A percentile compares a stretch with the other conserved stretches of the same genome.
Conservation (phyloP, 2,113 vertebrate genomes). For the Indicator maculatus region DNA sequence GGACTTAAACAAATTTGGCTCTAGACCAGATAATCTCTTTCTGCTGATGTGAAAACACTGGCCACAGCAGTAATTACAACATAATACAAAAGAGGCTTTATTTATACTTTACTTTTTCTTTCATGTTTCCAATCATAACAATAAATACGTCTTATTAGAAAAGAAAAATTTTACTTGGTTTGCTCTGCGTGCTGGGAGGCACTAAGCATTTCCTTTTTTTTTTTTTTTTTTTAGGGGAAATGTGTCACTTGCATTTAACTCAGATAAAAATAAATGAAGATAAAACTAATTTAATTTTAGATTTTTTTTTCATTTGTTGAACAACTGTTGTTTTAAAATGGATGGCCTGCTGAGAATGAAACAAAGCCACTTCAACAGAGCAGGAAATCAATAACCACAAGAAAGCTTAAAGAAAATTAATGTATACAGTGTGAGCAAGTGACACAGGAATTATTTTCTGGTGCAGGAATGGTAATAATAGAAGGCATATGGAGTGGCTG, state of each 20-base stretch:
- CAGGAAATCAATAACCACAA: constrained; percentile 69
- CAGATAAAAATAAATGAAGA: constrained; percentile 45
- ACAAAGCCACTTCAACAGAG: constrained; percentile 56
- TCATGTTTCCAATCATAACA: constrained; percentile 47
- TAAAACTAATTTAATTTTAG: constrained; percentile 65
- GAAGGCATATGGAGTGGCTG: constrained; percentile 35
- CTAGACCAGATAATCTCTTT: not conserved
- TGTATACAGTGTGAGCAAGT: constrained; percentile 34
- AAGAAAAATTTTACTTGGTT: not conserved
- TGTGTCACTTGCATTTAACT: constrained; percentile 37
- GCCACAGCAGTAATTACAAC: constrained; percentile 3
- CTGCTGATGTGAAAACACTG: constrained; percentile 27
- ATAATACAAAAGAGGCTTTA: constrained; percentile 36
- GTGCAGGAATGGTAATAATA: constrained; percentile 47
- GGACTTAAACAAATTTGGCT: constrained; percentile 7
- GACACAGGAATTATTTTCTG: constrained; percentile 54
- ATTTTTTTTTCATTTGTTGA: constrained; percentile 25
- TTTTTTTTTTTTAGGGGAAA: not conserved
- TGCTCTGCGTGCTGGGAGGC: not conserved
- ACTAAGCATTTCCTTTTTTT: constrained; percentile 5
- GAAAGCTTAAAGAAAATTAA: constrained; percentile 64
- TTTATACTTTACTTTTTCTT: constrained; percentile 17
- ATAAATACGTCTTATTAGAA: not conserved
- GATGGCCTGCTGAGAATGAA: constrained; percentile 39
- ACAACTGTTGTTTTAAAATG: constrained; percentile 64